Evolutionary conservation across 2,888 invertebrate genomes (phyloP).

Genomic region (Patella pellucida): DNA sequence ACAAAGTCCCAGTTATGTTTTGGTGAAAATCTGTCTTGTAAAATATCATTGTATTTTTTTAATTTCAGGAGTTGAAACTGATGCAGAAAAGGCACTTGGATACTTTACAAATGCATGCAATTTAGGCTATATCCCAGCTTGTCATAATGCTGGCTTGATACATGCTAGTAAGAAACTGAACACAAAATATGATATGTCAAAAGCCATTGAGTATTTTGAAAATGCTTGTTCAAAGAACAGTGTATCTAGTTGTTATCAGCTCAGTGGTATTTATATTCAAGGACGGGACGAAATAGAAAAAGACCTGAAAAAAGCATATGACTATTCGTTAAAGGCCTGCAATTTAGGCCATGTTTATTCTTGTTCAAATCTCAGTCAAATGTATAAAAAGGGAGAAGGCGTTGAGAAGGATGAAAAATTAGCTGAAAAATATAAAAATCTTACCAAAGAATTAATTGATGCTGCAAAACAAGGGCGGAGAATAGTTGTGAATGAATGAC

Average conservation of each 20-base stretch:
- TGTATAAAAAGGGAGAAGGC: slow-evolving; percentile 80
- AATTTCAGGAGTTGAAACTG: slow-evolving; percentile 39
- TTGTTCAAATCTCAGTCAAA: slow-evolving; percentile 88
- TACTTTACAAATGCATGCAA: slow-evolving; percentile 58
- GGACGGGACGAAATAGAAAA: slow-evolving; percentile 73
- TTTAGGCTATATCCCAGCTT: slow-evolving; percentile 44
- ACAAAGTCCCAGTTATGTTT: too few relatives aligned
- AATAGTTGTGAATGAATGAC: background rate
- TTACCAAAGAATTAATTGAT: slow-evolving; percentile 76
- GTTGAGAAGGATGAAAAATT: slow-evolving; percentile 80
- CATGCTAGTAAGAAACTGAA: slow-evolving; percentile 28
- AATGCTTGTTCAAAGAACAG: slow-evolving; percentile 83
- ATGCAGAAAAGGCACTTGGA: slow-evolving; percentile 43
- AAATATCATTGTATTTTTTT: background rate
- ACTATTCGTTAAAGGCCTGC: slow-evolving; percentile 84
- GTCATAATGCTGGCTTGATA: slow-evolving; percentile 56
- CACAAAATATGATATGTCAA: slow-evolving; percentile 33
- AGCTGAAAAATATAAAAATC: slow-evolving; percentile 81
- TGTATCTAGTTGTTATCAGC: slow-evolving; percentile 82
- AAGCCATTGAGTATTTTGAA: slow-evolving; percentile 81
- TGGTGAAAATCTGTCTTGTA: too few relatives aligned
- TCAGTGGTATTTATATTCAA: slow-evolving; percentile 29
- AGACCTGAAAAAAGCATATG: slow-evolving; percentile 84
- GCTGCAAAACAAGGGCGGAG: background rate
- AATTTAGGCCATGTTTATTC: slow-evolving; percentile 84